Evolutionary conservation across 2,797 vertebrate species (phyloP), one percentile per base, ranked within the genome.

Genomic region (Semaprochilodus insignis): DNA sequence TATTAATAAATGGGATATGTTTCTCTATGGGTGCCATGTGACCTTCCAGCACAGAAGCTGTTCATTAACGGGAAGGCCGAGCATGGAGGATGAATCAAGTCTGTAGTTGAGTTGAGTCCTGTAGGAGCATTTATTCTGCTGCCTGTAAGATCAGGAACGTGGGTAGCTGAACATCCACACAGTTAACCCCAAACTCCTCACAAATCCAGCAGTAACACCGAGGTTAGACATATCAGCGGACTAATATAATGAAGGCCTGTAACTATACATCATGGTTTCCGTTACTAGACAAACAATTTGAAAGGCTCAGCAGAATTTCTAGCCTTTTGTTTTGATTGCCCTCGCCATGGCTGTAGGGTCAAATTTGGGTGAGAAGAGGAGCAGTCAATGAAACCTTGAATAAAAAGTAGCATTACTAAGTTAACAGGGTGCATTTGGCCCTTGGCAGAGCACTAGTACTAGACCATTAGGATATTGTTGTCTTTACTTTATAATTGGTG

Each of bases 291-390:
- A 65, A 40, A 74, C 40, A 34, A n/a, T 25, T 27, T n/a, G 36
- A 25, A 63, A 21, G n/a, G 54, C 40, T 75, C 63, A 40, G 78
- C 73, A 69, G 54, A 78, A 74, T 67, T 34, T 55, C n/a, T n/a
- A 55, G 62, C 6, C 54, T 40, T 69, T 65, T 60, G 27, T 70
- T 80, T 40, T 52, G 55, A 10, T 60, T 44, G 44, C 27, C 11
- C 2, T 14, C 27, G 21, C 63, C 23, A 17, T 75, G 63, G 21
- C 72, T 76, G 15, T 40, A 54, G 57, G 87, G 82, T 84, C 82
- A 69, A 57, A 74, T 74, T 54, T 67, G 63, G 82, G 77, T 86
- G 63, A 74, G 36, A 54, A 52, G 57, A 44, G 62, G 16, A 74
- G 57, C 60, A 69, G 66, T 78, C 62, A 15, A 67, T 83, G 67